phyloP scores from a whole-genome alignment of 2,797 vertebrate species.

The Ctenosaura bakeri region DNA sequence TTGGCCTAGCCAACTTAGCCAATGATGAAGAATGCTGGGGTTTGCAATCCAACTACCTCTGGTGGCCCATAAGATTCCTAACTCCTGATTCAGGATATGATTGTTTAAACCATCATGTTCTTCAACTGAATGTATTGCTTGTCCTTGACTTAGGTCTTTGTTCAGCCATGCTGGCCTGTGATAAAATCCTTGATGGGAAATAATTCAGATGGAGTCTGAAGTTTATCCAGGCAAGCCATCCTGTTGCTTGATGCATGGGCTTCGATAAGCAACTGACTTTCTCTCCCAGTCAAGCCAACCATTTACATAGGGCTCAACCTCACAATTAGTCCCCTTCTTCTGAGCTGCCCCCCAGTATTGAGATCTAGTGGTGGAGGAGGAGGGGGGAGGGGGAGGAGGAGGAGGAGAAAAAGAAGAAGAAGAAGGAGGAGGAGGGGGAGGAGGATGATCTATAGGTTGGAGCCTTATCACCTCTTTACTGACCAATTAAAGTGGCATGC shows the following conservation, averaged over 20 bases:
- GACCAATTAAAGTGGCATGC: background rate
- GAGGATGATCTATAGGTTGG: no score
- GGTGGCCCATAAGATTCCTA: no score
- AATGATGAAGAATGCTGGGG: no score
- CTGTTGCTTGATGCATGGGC: background rate
- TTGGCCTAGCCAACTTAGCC: no score
- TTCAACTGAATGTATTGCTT: background rate
- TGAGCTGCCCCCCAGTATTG: background rate
- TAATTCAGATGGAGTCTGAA: background rate
- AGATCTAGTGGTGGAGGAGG: no score
- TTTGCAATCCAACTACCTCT: no score
- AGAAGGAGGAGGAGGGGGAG: no score
- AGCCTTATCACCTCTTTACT: background rate
- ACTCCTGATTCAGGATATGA: no score
- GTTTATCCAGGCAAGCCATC: background rate
- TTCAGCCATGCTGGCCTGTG: background rate
- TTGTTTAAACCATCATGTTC: background rate
- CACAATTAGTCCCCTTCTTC: background rate
- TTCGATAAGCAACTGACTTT: background rate
- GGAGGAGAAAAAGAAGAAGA: no score
- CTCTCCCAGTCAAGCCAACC: background rate
- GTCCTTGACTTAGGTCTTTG: background rate
- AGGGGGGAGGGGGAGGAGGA: no score
- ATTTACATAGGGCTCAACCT: background rate
- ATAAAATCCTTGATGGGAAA: background rate